Percentiles rank a stretch among this genome's conserved stretches.
These are phyloP conservation scores for Catocala sponsa DNA, from an alignment of 2,888 invertebrate species.

Conservation along the genomic window DNA sequence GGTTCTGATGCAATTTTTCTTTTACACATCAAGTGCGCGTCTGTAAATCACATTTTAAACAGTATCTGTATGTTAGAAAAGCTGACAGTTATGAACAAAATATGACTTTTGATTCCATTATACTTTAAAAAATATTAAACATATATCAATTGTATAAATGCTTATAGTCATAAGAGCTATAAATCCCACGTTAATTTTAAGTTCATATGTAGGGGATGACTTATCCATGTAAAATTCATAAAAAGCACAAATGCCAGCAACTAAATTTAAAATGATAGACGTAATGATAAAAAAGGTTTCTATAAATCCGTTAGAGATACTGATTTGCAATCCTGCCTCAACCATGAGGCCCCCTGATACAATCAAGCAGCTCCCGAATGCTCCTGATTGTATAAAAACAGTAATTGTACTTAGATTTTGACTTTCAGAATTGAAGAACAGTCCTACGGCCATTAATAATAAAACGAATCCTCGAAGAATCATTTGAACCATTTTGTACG, in stretches of 20 bases:
- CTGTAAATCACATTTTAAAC: too few species aligned
- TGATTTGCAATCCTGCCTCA: constrained; percentile 60
- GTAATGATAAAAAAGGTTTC: constrained; percentile 51
- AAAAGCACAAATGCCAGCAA: constrained; percentile 54
- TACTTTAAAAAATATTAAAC: constrained; percentile 4
- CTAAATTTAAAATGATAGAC: constrained; percentile 53
- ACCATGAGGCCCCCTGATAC: constrained; percentile 65
- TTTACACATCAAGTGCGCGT: too few species aligned
- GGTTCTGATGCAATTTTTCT: too few species aligned
- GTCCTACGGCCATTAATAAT: constrained; percentile 56
- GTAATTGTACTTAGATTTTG: constrained; percentile 44
- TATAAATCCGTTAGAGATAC: constrained; percentile 50
- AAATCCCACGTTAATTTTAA: constrained; percentile 57
- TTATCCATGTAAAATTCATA: constrained; percentile 47
- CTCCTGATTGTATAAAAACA: constrained; percentile 64
- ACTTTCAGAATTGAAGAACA: constrained; percentile 63
- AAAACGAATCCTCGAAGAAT: constrained; percentile 60
- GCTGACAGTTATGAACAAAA: not conserved
- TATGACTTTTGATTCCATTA: not conserved
- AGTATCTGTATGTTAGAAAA: not conserved
- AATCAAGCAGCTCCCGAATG: constrained; percentile 62
- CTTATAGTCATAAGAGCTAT: constrained; percentile 53
- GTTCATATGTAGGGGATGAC: constrained; percentile 28
- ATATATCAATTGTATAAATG: constrained; percentile 58
- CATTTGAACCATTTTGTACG: constrained; percentile 61